These are phyloP conservation scores for Falco novaeseelandiae DNA, from an alignment of 2,797 vertebrate genomes.

Conservation along the genomic window DNA sequence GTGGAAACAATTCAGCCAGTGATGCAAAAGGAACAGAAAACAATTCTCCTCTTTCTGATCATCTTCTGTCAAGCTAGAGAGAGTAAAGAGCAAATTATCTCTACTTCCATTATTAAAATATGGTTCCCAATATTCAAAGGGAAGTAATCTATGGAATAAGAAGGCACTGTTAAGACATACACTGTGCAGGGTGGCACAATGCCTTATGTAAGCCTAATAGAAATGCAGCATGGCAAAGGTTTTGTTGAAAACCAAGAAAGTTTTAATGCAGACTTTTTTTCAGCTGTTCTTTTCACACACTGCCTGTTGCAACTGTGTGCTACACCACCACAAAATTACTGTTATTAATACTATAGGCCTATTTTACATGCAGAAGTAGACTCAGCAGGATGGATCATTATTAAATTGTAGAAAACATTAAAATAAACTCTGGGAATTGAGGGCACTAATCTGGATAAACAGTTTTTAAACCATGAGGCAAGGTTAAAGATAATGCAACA, in stretches of 20 bases:
- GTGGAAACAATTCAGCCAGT: slow-evolving; percentile 28
- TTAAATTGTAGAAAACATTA: not conserved
- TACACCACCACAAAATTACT: not conserved
- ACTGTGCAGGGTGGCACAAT: not conserved
- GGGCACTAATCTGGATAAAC: not conserved
- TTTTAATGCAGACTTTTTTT: not conserved
- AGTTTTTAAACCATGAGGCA: not conserved
- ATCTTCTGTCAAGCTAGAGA: not conserved
- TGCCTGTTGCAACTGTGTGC: not conserved
- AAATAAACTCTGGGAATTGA: not conserved
- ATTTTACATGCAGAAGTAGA: slow-evolving; percentile 4
- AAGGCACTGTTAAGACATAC: not conserved
- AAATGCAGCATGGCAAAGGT: not conserved
- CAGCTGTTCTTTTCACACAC: not conserved
- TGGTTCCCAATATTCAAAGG: not conserved
- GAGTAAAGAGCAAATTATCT: not conserved
- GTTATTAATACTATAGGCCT: not conserved
- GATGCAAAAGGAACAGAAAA: slow-evolving; percentile 34
- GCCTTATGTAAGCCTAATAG: not conserved
- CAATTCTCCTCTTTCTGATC: not conserved
- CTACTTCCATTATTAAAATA: not conserved
- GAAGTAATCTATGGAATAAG: not conserved
- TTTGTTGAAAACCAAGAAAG: not conserved
- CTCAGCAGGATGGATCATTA: not conserved
- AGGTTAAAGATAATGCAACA: not conserved